Conservation (phyloP, 2,888 invertebrate genomes). For the Nymphalis c-album region DNA sequence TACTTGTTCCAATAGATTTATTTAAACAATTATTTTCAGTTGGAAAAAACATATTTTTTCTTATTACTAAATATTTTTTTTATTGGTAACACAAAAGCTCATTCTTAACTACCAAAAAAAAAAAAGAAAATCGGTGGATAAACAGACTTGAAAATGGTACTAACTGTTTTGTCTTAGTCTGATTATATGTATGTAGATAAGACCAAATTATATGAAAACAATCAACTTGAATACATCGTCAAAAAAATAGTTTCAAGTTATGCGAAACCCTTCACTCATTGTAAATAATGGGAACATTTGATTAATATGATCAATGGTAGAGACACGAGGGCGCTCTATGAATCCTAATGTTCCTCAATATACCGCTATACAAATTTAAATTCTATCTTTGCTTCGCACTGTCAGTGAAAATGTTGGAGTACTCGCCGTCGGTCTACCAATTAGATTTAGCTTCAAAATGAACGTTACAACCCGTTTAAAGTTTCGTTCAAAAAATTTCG, state of each 20-base stretch:
- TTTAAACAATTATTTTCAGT: too few relatives aligned
- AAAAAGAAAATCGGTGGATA: too few relatives aligned
- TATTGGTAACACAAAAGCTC: too few relatives aligned
- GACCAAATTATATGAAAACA: background rate
- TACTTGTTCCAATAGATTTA: too few relatives aligned
- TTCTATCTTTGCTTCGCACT: conserved; percentile 65
- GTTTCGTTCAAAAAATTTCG: conserved; percentile 58
- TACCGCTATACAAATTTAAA: conserved; percentile 79
- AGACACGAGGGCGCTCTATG: conserved; percentile 54
- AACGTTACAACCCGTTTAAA: conserved; percentile 66
- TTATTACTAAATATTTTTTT: too few relatives aligned
- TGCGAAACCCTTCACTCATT: conserved; percentile 16
- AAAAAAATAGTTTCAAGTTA: background rate
- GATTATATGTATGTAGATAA: too few relatives aligned
- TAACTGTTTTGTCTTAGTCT: too few relatives aligned
- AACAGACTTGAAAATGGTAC: too few relatives aligned
- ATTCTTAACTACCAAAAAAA: too few relatives aligned
- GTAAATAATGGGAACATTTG: conserved; percentile 43
- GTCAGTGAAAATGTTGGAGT: conserved; percentile 77
- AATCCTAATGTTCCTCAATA: conserved; percentile 66
- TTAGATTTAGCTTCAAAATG: conserved; percentile 74
- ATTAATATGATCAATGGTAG: conserved; percentile 71
- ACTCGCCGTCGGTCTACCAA: conserved; percentile 65
- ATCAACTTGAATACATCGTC: background rate
- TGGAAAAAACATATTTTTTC: too few relatives aligned